phyloP scores from a whole-genome alignment of 2,113 vertebrate genomes.

The Poecile atricapillus region DNA sequence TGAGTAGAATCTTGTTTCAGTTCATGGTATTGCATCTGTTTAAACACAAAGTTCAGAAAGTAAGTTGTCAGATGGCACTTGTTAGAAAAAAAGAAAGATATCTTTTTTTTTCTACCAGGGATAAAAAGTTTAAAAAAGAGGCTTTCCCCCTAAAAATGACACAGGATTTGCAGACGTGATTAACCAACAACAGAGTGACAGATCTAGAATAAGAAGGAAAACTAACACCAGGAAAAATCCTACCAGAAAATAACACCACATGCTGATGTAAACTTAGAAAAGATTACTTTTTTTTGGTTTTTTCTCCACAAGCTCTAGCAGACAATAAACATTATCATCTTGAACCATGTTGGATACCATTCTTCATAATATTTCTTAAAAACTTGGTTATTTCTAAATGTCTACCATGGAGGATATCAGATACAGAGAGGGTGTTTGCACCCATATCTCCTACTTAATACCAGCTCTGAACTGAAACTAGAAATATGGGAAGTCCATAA shows the following conservation, averaged over 20 bases:
- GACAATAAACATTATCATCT: background rate
- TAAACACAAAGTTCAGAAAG: slow-evolving; percentile 83
- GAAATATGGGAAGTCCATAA: background rate
- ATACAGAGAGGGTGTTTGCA: background rate
- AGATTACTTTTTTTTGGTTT: background rate
- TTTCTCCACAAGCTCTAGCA: background rate
- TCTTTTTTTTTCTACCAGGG: background rate
- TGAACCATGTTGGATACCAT: background rate
- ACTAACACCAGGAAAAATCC: slow-evolving; percentile 44
- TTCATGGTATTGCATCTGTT: slow-evolving; percentile 98
- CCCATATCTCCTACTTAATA: background rate
- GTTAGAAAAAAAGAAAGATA: slow-evolving; percentile 43
- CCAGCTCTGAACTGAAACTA: background rate
- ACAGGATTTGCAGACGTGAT: slow-evolving; percentile 66
- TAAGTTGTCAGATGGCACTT: slow-evolving; percentile 73
- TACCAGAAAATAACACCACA: background rate
- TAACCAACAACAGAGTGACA: slow-evolving; percentile 62
- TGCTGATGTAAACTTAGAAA: background rate
- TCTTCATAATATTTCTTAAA: background rate
- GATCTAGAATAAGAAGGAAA: background rate
- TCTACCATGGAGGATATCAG: background rate
- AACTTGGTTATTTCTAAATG: background rate
- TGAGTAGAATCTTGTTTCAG: slow-evolving; percentile 93
- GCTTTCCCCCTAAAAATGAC: slow-evolving; percentile 43
- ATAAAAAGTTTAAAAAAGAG: too few relatives aligned